Evolutionary conservation across 2,888 invertebrate genomes (phyloP), one percentile per base, ranked within the genome.

Genomic region (Dyspetes luteomarginatus): DNA sequence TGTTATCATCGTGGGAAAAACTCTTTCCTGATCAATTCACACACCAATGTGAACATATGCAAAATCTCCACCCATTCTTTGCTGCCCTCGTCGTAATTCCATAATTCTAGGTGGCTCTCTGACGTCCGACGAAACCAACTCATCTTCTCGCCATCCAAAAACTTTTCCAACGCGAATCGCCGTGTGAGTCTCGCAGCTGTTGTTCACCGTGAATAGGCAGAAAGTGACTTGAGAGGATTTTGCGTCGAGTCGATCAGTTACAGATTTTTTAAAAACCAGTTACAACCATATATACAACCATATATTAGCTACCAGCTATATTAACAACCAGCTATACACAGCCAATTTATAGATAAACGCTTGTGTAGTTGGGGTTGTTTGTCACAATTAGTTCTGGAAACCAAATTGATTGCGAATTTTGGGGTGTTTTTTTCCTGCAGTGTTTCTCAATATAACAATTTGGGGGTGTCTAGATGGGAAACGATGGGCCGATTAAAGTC

Each of bases 1-100:
- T 69, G 69, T 77, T 77, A 77, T 71, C 76, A 62, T 56, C 68
- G 48, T 55, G 56, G 69, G 76, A 30, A 69, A 52, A 76, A 76
- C 62, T 76, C 69, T 17, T 50, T 41, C 48, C 22, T n/a, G 24
- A 28, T 26, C 15, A 62, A 7, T 45, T 15, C 26, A 43, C 7
- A 43, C 28, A 9, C 12, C 48, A 52, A 17, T 48, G 50, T 52
- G 55, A 55, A 52, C 68, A 28, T 43, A 41, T 26, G 22, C n/a
- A n/a, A n/a, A 55, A 55, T 12, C 41, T 55, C 17, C 48, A 4
- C 41, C 5, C 43, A 17, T 17, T 4, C 17, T 5, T 17, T 9
- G 19, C 9, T 52, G 43, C 62, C 55, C 55, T 22, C 17, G 28
- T 7, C 30, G n/a, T 55, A 43, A 62, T 62, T 52, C 52, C 9